These are phyloP conservation scores for Endomychus coccineus DNA, from an alignment of 2,888 invertebrate species.

Conservation along the genomic window DNA sequence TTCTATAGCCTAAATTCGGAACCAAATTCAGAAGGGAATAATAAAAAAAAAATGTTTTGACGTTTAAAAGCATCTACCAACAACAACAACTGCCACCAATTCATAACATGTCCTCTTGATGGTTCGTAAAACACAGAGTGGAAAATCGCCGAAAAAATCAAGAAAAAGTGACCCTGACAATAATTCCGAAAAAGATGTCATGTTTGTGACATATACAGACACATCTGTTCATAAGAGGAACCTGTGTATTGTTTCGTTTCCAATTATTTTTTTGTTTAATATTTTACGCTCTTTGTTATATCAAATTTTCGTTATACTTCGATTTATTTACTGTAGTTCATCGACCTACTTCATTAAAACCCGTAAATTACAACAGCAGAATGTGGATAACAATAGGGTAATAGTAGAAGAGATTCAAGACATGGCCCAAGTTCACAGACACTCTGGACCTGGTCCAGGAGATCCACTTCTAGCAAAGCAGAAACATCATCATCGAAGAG, in stretches of 20 bases:
- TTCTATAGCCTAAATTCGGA: too few relatives aligned
- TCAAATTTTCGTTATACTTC: constrained; percentile 79
- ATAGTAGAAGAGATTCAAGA: constrained; percentile 41
- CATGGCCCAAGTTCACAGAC: constrained; percentile 44
- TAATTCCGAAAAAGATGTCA: constrained; percentile 51
- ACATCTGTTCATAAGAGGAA: constrained; percentile 82
- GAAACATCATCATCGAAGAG: constrained; percentile 91
- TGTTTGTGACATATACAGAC: constrained; percentile 53
- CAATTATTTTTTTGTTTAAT: constrained; percentile 79
- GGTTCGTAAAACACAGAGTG: constrained; percentile 58
- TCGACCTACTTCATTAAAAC: constrained; percentile 65
- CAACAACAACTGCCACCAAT: too few relatives aligned
- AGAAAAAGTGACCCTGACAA: constrained; percentile 57
- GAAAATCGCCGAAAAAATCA: constrained; percentile 57
- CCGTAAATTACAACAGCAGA: constrained; percentile 26
- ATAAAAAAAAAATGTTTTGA: too few relatives aligned
- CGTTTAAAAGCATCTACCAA: too few relatives aligned
- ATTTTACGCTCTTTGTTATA: constrained; percentile 74
- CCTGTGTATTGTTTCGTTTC: constrained; percentile 81
- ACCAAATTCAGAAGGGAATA: too few relatives aligned
- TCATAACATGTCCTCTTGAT: constrained; percentile 37
- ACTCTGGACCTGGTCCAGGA: constrained; percentile 60
- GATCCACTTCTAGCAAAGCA: constrained; percentile 83
- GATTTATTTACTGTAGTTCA: constrained; percentile 76
- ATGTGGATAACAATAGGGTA: constrained; percentile 27